phyloP scores from a whole-genome alignment of 2,888 invertebrate genomes.

The Pollenia amentaria region DNA sequence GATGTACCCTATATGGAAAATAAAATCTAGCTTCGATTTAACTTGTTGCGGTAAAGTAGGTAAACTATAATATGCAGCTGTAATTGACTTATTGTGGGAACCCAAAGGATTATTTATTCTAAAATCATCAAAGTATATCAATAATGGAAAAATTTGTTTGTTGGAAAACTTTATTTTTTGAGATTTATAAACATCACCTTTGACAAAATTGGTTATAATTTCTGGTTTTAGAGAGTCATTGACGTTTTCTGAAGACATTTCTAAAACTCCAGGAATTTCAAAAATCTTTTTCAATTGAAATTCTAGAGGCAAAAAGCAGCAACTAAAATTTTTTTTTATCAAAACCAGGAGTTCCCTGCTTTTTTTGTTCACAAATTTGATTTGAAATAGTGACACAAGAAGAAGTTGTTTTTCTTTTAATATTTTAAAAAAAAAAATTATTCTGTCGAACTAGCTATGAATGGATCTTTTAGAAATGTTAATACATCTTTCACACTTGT shows the following conservation, averaged over 20 bases:
- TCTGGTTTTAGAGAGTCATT: conserved; percentile 33
- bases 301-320: conserved; percentile 47
- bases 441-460: conserved; percentile 50
- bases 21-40: too few species aligned
- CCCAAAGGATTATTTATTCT: too few species aligned
- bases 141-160: conserved; percentile 35
- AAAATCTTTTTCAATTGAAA: conserved; percentile 57
- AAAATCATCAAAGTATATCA: conserved; percentile 51
- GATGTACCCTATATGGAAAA: too few species aligned
- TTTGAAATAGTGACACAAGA: too few species aligned
- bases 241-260: conserved; percentile 43
- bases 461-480: conserved; percentile 38
- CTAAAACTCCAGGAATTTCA: conserved; percentile 44
- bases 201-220: conserved; percentile 30
- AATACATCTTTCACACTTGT: not conserved
- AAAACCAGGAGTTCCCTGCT: conserved; percentile 22
- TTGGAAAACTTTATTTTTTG: conserved; percentile 20
- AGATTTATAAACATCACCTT: not conserved
- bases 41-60: too few species aligned
- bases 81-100: too few species aligned
- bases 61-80: too few species aligned
- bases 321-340: conserved; percentile 28
- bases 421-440: conserved; percentile 51
- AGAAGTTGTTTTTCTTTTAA: conserved; percentile 50
- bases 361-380: not conserved